Evolutionary conservation across 2,888 invertebrate species (phyloP), one percentile per base, ranked within the genome.

Genomic region (Drosophila vallismaia): DNA sequence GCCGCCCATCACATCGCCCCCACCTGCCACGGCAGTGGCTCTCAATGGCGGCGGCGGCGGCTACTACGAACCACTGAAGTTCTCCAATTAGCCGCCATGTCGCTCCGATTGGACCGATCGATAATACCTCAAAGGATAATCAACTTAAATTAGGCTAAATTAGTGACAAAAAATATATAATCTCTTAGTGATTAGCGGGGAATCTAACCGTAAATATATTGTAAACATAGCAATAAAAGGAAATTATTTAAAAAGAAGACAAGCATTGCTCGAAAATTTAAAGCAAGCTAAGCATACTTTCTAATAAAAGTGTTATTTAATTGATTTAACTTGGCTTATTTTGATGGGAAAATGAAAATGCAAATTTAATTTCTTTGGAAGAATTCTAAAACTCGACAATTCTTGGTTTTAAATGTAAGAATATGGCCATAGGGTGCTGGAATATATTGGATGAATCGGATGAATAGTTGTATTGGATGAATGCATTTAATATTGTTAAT

Each of bases 31-130:
- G 3, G 68, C 88, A 49, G 80, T 86, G 54, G 60, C 70, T n/a
- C 38, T 70, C 33, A 71, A 77, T 56, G 69, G 69, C 38, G 62
- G 66, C 19, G 56, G 62, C 57, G 69, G 79, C 40, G 76, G 74
- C 42, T 90, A 89, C 71, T 90, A 89, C 56, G 90, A 90, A 63
- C 85, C 86, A 62, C 86, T 89, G 50, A 90, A 90, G 75, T 90
- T 89, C 79, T 79, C 88, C 53, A 89, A 88, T 71, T 89, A 81
- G 60, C 8, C 5, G n/a, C n/a, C 3, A 9, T 1, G 12, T 19
- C 12, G 26, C 7, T 19, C 6, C 33, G 29, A 29, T 57, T 9
- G 44, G 58, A 26, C 33, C 29, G 31, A 75, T 79, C 36, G 36
- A n/a, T 36, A n/a, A n/a, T 87, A 84, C 84, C 84, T 84, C 84